These are phyloP conservation scores for Varecia variegata DNA, from an alignment of 2,797 vertebrate genomes.

Conservation along the genomic window DNA sequence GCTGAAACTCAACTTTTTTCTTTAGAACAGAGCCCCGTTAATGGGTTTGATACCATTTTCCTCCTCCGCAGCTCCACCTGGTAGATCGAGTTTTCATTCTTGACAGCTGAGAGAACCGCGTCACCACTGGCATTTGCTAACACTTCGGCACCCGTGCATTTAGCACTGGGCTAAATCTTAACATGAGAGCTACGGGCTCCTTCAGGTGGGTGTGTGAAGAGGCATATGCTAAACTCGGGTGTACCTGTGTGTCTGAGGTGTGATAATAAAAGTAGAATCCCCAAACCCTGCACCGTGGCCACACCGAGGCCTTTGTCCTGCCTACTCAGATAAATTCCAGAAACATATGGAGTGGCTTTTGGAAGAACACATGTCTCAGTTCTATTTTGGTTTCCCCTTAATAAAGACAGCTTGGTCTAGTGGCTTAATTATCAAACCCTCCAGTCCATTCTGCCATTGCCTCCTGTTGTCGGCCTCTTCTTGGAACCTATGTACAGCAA, in stretches of 20 bases:
- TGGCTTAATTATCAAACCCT: conserved; percentile 3
- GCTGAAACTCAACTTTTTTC: neutral
- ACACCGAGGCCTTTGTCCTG: conserved; percentile 7
- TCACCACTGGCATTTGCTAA: neutral
- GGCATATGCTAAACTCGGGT: neutral
- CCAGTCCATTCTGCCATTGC: neutral
- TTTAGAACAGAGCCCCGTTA: neutral
- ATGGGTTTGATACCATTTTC: neutral
- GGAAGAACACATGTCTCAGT: neutral
- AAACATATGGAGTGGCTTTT: neutral
- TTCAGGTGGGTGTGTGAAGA: neutral
- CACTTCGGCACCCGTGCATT: neutral
- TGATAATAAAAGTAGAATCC: neutral
- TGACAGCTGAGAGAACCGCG: neutral
- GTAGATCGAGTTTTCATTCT: neutral
- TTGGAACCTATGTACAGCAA: neutral
- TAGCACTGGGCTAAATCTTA: neutral
- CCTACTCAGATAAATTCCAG: neutral
- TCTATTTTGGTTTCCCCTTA: conserved; percentile 42
- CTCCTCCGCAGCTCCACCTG: neutral
- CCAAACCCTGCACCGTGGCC: neutral
- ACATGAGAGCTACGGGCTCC: neutral
- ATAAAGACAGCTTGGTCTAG: conserved; percentile 34
- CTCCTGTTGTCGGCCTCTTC: neutral
- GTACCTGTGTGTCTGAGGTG: neutral